Percentiles rank a stretch among this genome's conserved stretches.
Evolutionary conservation across 2,113 vertebrate species (phyloP).

Genomic region (Dipodomys ordii): DNA sequence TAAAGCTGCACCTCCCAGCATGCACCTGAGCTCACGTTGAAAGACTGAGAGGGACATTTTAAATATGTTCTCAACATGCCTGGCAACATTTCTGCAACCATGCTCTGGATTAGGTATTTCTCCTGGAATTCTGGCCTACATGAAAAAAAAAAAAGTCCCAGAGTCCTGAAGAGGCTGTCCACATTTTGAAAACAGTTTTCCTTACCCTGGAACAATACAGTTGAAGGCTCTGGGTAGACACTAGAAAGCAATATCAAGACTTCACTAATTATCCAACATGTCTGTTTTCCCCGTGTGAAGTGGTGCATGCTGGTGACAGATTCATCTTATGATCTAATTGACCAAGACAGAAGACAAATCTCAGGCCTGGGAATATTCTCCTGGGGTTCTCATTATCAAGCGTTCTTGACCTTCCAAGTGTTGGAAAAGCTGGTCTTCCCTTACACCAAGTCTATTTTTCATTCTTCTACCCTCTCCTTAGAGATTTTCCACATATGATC

Average conservation of each 20-base stretch:
- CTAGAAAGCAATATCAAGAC: not conserved
- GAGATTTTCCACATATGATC: conserved; percentile 11
- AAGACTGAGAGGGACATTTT: not conserved
- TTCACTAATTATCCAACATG: not conserved
- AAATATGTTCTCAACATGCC: no score
- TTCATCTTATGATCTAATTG: not conserved
- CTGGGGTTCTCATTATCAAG: not conserved
- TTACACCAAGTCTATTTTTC: not conserved
- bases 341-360: not conserved
- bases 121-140: not conserved
- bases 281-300: not conserved
- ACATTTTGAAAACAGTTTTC: not conserved
- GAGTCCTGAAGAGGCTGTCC: not conserved
- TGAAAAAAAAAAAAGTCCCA: not conserved
- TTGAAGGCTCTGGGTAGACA: not conserved
- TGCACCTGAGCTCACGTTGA: not conserved
- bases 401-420: not conserved
- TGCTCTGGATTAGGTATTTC: not conserved
- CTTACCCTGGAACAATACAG: not conserved
- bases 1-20: not conserved
- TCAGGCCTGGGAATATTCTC: not conserved
- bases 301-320: not conserved
- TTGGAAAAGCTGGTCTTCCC: not conserved
- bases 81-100: no score
- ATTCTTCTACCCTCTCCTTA: not conserved